Conservation (phyloP, 1,140 invertebrate genomes). For the Drosophila insularis region DNA sequence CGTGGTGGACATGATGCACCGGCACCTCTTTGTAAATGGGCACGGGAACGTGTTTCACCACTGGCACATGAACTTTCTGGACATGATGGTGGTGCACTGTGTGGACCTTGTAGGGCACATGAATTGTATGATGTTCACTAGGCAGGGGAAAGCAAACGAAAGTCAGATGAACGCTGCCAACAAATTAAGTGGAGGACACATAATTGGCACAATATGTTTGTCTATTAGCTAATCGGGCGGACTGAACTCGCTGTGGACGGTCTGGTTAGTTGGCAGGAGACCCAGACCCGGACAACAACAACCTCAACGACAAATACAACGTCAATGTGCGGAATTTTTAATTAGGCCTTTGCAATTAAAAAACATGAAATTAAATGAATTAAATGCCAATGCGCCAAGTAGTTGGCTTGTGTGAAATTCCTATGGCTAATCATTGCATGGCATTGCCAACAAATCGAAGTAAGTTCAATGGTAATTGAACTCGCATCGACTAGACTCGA, state of each 20-base stretch:
- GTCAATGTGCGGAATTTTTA: constrained; percentile 67
- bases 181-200: constrained; percentile 20
- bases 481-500: not conserved
- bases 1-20: constrained; percentile 71
- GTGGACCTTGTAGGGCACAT: constrained; percentile 86
- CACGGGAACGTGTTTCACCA: constrained; percentile 78
- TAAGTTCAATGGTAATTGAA: constrained; percentile 55
- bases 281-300: constrained; percentile 8
- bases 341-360: constrained; percentile 65
- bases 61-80: constrained; percentile 83
- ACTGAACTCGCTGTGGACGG: constrained; percentile 46
- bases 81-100: constrained; percentile 87
- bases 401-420: constrained; percentile 63
- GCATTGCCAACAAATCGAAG: constrained; percentile 30
- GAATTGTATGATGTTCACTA: constrained; percentile 85
- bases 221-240: constrained; percentile 66
- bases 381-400: constrained; percentile 45
- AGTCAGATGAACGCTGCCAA: constrained; percentile 42
- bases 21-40: constrained; percentile 72
- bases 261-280: constrained; percentile 42
- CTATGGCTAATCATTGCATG: constrained; percentile 25
- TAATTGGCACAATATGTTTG: constrained; percentile 51
- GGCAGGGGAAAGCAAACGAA: constrained; percentile 54
- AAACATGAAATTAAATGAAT: constrained; percentile 26
- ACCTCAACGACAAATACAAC: not conserved